Evolutionary conservation across 2,797 vertebrate genomes (phyloP).

Genomic region (Epinephelus coioides): DNA sequence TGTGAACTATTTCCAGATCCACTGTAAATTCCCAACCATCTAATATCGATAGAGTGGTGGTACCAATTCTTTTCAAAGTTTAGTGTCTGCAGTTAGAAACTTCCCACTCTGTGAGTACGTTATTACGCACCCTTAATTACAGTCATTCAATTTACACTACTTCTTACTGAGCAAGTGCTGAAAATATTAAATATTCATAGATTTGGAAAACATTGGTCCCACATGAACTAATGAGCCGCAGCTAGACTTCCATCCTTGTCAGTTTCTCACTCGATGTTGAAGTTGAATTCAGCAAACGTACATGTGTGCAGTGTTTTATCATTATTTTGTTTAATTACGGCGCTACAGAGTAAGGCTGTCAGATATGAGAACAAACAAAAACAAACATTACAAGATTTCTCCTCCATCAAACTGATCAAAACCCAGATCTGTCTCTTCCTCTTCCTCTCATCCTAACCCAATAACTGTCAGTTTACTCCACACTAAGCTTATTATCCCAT

Average conservation of each 20-base stretch:
- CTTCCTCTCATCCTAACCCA: constrained; percentile 37
- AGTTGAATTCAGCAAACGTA: not conserved
- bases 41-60: constrained; percentile 52
- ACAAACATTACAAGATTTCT: constrained; percentile 6
- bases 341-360: not conserved
- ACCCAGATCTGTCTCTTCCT: not conserved
- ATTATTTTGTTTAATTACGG: constrained; percentile 5
- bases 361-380: not conserved
- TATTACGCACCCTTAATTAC: constrained; percentile 56
- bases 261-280: constrained; percentile 9
- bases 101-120: constrained; percentile 54
- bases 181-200: constrained; percentile 45
- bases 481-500: constrained; percentile 58
- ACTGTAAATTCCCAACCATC: constrained; percentile 64
- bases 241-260: constrained; percentile 5
- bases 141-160: constrained; percentile 35
- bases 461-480: constrained; percentile 39
- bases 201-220: constrained; percentile 42
- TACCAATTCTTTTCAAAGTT: constrained; percentile 48
- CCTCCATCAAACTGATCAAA: constrained; percentile 20
- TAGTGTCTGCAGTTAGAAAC: constrained; percentile 52
- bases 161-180: constrained; percentile 25
- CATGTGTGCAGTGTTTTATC: constrained; percentile 13
- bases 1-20: constrained; percentile 67
- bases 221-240: constrained; percentile 42